Conservation (phyloP, 2,113 vertebrate genomes). For the Origma solitaria region DNA sequence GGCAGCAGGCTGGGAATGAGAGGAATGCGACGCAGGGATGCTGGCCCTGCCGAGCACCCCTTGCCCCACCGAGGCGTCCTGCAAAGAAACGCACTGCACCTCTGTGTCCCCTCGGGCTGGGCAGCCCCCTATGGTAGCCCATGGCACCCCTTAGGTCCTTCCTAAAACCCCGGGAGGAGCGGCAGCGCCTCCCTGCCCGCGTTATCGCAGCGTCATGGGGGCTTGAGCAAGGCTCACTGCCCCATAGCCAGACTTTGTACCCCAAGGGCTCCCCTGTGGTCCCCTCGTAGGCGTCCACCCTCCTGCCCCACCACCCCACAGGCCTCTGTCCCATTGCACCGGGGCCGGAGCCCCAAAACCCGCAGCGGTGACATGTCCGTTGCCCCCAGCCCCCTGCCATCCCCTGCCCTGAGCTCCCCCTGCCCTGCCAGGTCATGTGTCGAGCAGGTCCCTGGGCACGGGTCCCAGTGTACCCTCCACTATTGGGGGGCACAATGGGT, state of each 20-base stretch:
- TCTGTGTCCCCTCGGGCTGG: not conserved
- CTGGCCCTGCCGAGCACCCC: not conserved
- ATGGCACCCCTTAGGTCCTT: not conserved
- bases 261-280: not conserved
- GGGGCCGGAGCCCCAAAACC: not conserved
- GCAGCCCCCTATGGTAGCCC: not conserved
- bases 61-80: not conserved
- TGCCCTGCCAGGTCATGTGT: not conserved
- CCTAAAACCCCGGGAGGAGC: not conserved
- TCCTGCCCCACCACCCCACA: not conserved
- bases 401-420: too few relatives aligned
- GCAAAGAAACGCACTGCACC: not conserved
- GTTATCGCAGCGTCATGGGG: not conserved
- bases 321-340: not conserved
- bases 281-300: rapidly evolving
- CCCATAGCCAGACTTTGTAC: not conserved
- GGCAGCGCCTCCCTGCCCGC: rapidly evolving
- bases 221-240: not conserved
- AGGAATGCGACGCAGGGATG: conserved; percentile 7
- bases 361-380: rapidly evolving
- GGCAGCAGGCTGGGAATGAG: not conserved
- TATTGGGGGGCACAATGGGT: rapidly evolving
- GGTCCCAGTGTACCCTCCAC: not conserved
- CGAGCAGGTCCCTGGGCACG: too few relatives aligned
- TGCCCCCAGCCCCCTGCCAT: not conserved